A percentile compares a stretch with the other conserved stretches of the same genome.
These are phyloP conservation scores for Linyphia triangularis DNA, from an alignment of 2,888 invertebrate species.

Conservation along the genomic window DNA sequence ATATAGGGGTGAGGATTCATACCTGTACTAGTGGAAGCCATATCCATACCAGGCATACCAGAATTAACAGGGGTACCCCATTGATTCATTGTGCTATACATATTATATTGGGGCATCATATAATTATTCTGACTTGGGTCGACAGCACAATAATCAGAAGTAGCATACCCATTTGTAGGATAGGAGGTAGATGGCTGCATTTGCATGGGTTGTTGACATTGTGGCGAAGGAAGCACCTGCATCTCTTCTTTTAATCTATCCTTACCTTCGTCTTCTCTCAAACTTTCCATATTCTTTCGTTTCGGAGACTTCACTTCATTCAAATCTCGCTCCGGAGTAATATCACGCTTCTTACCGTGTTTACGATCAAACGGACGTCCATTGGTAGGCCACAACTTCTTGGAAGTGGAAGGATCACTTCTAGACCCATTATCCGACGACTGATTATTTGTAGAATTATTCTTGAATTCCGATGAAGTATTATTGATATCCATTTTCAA, in stretches of 20 bases:
- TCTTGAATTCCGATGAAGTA: background rate
- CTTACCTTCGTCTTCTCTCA: slow-evolving; percentile 12
- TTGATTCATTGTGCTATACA: slow-evolving; percentile 43
- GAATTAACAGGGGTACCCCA: slow-evolving; percentile 27
- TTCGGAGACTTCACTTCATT: background rate
- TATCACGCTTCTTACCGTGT: slow-evolving; percentile 20
- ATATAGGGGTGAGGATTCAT: slow-evolving; percentile 76
- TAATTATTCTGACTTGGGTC: slow-evolving; percentile 5
- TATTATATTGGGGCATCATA: background rate
- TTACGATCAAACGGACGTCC: background rate
- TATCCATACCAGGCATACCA: slow-evolving; percentile 38
- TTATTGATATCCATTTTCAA: background rate
- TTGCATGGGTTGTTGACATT: background rate
- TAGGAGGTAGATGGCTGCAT: background rate
- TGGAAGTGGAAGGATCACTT: background rate
- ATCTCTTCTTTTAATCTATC: background rate
- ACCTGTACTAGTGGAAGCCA: slow-evolving; percentile 5
- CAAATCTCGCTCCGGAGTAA: slow-evolving; percentile 10
- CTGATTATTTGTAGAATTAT: background rate
- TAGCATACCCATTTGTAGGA: background rate
- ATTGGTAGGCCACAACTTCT: background rate
- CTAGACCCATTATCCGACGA: no score
- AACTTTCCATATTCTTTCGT: background rate
- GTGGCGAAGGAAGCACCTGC: background rate
- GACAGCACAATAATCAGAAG: background rate